Conservation (phyloP, 2,888 invertebrate genomes). For the Mylabris sibirica region DNA sequence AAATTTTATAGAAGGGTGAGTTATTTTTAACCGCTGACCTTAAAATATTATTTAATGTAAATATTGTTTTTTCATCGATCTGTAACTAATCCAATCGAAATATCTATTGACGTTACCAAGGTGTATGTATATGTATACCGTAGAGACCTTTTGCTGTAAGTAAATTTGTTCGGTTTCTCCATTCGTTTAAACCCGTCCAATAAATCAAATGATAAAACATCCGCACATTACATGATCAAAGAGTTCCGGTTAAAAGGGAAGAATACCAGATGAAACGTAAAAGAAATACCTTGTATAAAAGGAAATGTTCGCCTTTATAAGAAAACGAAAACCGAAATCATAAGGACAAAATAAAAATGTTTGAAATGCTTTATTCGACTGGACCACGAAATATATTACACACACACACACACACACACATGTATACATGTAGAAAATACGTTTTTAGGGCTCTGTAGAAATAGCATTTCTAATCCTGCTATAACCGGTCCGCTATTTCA, state of each 20-base stretch:
- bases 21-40: constrained; percentile 35
- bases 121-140: too few relatives aligned
- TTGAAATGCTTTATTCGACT: constrained; percentile 23
- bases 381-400: constrained; percentile 19
- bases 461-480: constrained; percentile 46
- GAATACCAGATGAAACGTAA: constrained; percentile 6
- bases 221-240: constrained; percentile 32
- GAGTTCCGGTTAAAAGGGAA: constrained; percentile 12
- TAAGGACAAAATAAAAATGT: constrained; percentile 29
- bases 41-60: constrained; percentile 12
- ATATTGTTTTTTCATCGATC: neutral
- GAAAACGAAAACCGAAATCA: constrained; percentile 23
- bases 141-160: neutral
- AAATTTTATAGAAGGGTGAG: constrained; percentile 36
- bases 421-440: neutral
- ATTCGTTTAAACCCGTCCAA: neutral
- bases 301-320: constrained; percentile 8
- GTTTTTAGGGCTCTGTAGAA: constrained; percentile 26
- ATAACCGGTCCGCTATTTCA: constrained; percentile 38
- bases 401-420: neutral
- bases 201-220: constrained; percentile 27
- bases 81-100: neutral
- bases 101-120: neutral
- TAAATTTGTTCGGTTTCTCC: constrained; percentile 24
- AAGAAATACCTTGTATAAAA: constrained; percentile 15